Conservation (phyloP, 1,140 invertebrate species). For the roundworm (Caenorhabditis elegans) region WBcel235 BX284606.5:3503001-3503500, state of each 20-base stretch:
- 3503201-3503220: not conserved
- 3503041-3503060: not conserved
- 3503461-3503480: not conserved
- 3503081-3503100: not conserved
- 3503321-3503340: slow-evolving; percentile 1
- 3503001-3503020: not conserved
- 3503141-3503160: slow-evolving; percentile 23
- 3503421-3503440: not conserved
- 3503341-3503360: not conserved
- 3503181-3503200: slow-evolving; percentile 23
- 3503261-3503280: not conserved
- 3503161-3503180: not conserved
- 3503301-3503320: not conserved
- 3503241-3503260: no score
- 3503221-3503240: not conserved
- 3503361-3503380: not conserved
- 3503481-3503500: not conserved
- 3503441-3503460: slow-evolving; percentile 14
- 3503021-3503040: not conserved
- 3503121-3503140: slow-evolving; percentile 23
- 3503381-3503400: not conserved
- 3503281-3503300: not conserved
- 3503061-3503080: not conserved
- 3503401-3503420: not conserved
- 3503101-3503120: slow-evolving; percentile 14